These are phyloP conservation scores for Cephalopachus bancanus DNA, from an alignment of 2,797 vertebrate genomes.

Conservation along the genomic window DNA sequence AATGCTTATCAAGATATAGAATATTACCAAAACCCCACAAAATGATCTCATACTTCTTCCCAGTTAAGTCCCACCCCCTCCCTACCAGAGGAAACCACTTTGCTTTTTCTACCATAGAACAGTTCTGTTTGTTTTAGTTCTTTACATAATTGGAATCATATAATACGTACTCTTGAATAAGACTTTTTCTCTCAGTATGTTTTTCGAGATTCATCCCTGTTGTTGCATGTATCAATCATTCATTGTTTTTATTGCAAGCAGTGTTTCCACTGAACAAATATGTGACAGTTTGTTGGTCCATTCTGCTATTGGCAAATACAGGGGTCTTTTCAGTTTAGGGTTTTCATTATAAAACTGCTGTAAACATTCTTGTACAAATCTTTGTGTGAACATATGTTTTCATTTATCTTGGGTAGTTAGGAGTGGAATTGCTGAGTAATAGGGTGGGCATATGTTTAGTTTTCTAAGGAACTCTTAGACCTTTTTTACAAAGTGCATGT, in stretches of 20 bases:
- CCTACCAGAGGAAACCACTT: not conserved
- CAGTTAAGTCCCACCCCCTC: not conserved
- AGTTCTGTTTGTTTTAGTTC: constrained; percentile 3
- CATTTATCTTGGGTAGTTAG: constrained; percentile 21
- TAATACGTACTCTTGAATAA: not conserved
- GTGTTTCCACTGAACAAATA: constrained; percentile 27
- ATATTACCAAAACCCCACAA: not conserved
- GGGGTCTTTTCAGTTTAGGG: not conserved
- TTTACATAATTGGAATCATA: not conserved
- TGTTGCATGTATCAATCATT: not conserved
- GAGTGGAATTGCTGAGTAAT: constrained; percentile 30
- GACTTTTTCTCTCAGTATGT: not conserved
- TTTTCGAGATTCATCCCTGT: constrained; percentile 4
- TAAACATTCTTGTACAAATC: constrained; percentile 8
- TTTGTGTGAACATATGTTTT: not conserved
- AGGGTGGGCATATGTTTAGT: not conserved
- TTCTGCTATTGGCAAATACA: constrained; percentile 25
- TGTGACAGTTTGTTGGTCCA: not conserved
- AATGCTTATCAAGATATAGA: not conserved
- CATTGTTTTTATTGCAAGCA: not conserved
- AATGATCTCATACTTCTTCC: not conserved
- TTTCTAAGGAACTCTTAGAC: not conserved
- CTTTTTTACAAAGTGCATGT: constrained; percentile 16
- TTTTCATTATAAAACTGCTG: constrained; percentile 10
- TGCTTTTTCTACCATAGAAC: not conserved